These are phyloP conservation scores for Saguinus midas DNA, from an alignment of 2,113 vertebrate genomes.

Conservation along the genomic window DNA sequence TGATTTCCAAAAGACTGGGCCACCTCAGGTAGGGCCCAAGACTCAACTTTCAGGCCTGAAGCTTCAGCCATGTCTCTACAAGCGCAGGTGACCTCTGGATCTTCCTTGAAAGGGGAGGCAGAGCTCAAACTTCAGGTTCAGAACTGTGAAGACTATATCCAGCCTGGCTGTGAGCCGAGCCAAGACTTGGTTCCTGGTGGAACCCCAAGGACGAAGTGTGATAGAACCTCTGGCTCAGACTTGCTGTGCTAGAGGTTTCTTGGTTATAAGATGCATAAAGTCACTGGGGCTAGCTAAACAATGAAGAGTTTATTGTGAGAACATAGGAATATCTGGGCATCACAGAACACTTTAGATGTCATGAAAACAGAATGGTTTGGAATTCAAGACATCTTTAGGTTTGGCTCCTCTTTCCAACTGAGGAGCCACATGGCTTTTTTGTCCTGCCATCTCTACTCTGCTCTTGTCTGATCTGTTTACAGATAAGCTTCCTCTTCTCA, in stretches of 20 bases:
- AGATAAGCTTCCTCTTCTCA: background rate
- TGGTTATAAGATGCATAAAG: conserved; percentile 9
- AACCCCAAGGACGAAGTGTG: background rate
- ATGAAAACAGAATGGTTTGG: background rate
- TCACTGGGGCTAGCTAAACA: background rate
- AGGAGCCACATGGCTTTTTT: background rate
- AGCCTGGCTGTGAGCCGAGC: background rate
- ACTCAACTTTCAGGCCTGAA: conserved; percentile 82
- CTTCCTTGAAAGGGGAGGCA: background rate
- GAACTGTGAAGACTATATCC: conserved; percentile 24
- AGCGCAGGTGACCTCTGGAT: conserved; percentile 87
- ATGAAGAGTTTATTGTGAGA: background rate
- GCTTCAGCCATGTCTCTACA: conserved; percentile 92
- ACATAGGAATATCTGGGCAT: background rate
- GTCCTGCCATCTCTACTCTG: background rate
- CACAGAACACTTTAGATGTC: background rate
- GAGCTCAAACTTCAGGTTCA: background rate
- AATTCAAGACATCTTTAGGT: background rate
- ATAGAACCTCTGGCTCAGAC: background rate
- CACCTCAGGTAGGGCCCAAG: conserved; percentile 65
- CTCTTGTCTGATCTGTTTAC: background rate
- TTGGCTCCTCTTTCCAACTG: conserved; percentile 7
- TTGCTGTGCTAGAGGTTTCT: background rate
- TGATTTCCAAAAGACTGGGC: conserved; percentile 88
- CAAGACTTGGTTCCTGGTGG: background rate